Conservation (phyloP, 2,113 vertebrate species). For the Dasypus novemcinctus region DNA sequence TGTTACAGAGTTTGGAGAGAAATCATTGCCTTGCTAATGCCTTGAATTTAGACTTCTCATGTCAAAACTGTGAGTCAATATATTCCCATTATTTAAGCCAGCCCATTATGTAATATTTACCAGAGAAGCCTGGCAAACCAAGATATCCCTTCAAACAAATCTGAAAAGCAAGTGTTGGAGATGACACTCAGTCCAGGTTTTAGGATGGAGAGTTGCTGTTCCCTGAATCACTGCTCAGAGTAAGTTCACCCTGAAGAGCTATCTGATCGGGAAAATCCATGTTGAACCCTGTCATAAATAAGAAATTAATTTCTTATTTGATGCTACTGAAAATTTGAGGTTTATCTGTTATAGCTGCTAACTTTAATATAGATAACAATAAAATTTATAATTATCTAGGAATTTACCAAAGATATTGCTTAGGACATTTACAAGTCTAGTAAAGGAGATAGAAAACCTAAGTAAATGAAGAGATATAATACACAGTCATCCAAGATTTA, state of each 20-base stretch:
- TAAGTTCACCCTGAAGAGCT: not conserved
- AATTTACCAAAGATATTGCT: not conserved
- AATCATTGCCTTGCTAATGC: too few relatives aligned
- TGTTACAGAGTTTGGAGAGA: too few relatives aligned
- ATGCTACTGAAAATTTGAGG: not conserved
- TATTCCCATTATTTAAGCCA: too few relatives aligned
- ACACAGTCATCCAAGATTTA: not conserved
- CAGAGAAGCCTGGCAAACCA: too few relatives aligned
- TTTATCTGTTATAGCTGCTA: not conserved
- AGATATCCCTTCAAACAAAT: too few relatives aligned
- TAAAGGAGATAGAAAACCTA: not conserved
- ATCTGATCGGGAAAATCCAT: not conserved
- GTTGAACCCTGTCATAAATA: not conserved
- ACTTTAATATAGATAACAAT: not conserved
- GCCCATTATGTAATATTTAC: too few relatives aligned
- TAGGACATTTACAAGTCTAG: not conserved
- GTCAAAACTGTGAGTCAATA: too few relatives aligned
- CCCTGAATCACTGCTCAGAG: not conserved
- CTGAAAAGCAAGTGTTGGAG: not conserved
- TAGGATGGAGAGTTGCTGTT: too few relatives aligned
- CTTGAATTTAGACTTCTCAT: too few relatives aligned
- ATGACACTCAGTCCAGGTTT: not conserved
- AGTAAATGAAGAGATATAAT: not conserved
- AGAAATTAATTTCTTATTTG: not conserved
- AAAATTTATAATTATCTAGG: not conserved